These are phyloP conservation scores for Aphelenchoides besseyi DNA, from an alignment of 1,140 invertebrate genomes.

Conservation along the genomic window DNA sequence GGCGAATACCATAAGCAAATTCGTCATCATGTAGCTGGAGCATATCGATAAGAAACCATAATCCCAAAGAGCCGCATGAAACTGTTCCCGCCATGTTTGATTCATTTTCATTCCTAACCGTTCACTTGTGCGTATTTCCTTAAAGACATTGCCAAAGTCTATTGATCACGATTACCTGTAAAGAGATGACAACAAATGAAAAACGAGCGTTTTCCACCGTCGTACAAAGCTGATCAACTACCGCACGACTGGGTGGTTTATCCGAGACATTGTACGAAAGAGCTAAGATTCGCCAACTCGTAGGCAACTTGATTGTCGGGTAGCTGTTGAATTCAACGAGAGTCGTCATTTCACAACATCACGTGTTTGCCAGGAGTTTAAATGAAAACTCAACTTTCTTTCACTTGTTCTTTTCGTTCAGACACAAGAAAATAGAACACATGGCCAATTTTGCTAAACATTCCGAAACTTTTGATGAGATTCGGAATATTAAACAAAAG, in stretches of 20 bases:
- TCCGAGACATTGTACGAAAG: slow-evolving; percentile 1
- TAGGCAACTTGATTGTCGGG: background rate
- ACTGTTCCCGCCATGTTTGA: background rate
- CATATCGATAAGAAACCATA: background rate
- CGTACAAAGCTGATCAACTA: background rate
- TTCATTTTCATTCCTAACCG: background rate
- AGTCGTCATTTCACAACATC: background rate
- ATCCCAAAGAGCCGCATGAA: slow-evolving; percentile 2
- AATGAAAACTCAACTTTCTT: no score
- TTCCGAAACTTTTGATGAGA: no score
- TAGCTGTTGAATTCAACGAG: background rate
- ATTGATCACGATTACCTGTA: slow-evolving; percentile 1
- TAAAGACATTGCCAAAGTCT: background rate
- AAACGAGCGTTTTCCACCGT: background rate
- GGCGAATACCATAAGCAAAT: slow-evolving; percentile 32
- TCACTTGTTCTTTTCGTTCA: no score
- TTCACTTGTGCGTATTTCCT: background rate
- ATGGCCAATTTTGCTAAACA: no score
- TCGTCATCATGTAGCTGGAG: slow-evolving; percentile 22
- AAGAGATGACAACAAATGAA: slow-evolving; percentile 2
- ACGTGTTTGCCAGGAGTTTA: no score
- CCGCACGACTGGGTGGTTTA: background rate
- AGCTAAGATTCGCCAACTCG: background rate
- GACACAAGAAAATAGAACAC: no score
- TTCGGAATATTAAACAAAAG: no score